Percentiles rank a stretch among this genome's conserved stretches.
Conservation (phyloP, 1,140 invertebrate species). For the Thereuonema tuberculata region DNA sequence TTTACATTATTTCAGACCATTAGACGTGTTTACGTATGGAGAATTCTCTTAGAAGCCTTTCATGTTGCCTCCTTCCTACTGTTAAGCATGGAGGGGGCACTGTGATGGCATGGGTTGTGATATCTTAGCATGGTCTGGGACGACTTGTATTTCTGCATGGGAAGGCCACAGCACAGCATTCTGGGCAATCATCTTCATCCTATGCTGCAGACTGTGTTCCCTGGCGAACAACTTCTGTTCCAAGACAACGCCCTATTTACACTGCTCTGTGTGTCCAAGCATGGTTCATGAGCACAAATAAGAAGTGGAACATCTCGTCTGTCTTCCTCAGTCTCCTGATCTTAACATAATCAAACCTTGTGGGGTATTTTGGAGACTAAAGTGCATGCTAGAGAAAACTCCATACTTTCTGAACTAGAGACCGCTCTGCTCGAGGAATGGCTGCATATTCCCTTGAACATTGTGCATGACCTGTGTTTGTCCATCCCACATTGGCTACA, state of each 20-base stretch:
- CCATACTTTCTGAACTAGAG: neutral
- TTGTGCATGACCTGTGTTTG: neutral
- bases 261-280: conserved; percentile 2
- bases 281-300: conserved; percentile 6
- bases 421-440: neutral
- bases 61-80: neutral
- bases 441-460: neutral
- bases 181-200: conserved; percentile 4
- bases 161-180: conserved; percentile 4
- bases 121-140: conserved; percentile 2
- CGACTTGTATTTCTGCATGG: conserved; percentile 12
- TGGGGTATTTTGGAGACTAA: conserved; percentile 7
- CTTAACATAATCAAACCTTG: conserved; percentile 6
- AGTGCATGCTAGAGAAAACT: neutral
- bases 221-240: conserved; percentile 1
- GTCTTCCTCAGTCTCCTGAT: conserved; percentile 3
- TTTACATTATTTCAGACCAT: conserved; percentile 3
- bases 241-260: conserved; percentile 8
- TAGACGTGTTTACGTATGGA: neutral
- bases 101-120: no score
- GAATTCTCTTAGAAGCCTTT: conserved; percentile 4
- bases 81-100: no score
- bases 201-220: conserved; percentile 3
- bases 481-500: neutral
- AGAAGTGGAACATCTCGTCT: conserved; percentile 6